These are phyloP conservation scores for Pseudoatta argentina DNA, from an alignment of 1,140 invertebrate genomes.

Conservation along the genomic window DNA sequence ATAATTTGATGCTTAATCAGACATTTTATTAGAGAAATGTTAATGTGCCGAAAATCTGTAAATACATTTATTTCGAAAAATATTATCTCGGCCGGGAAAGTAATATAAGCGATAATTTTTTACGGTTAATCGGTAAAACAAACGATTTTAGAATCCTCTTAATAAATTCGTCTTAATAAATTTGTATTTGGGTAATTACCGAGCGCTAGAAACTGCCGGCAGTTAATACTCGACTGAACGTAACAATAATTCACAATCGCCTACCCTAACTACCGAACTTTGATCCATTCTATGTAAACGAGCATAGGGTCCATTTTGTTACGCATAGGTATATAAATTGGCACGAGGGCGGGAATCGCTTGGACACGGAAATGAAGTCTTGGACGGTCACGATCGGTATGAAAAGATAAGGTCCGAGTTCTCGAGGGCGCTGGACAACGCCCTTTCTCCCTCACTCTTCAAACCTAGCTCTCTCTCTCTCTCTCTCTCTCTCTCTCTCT, in stretches of 20 bases:
- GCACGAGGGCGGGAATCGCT: constrained; percentile 77
- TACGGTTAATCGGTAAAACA: no score
- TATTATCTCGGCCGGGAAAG: no score
- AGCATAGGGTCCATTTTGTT: constrained; percentile 81
- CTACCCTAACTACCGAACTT: constrained; percentile 56
- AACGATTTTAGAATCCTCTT: no score
- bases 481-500: constrained; percentile 28
- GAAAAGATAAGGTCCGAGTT: constrained; percentile 83
- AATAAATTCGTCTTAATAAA: not conserved
- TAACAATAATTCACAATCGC: constrained; percentile 47
- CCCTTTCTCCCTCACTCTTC: constrained; percentile 55
- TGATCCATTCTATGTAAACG: constrained; percentile 82
- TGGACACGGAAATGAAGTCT: constrained; percentile 86
- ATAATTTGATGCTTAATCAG: no score
- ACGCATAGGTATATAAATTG: constrained; percentile 81
- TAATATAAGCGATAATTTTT: no score
- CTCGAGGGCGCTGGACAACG: constrained; percentile 76
- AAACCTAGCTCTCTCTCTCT: constrained; percentile 35
- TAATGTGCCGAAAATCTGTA: not conserved
- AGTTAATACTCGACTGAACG: constrained; percentile 39
- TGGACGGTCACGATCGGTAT: constrained; percentile 83
- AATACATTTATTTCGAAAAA: no score
- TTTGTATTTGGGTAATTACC: constrained; percentile 29
- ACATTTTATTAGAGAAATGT: no score
- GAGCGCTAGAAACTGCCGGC: constrained; percentile 41